phyloP scores from a whole-genome alignment of 2,113 vertebrate species.

The Chloebia gouldiae region DNA sequence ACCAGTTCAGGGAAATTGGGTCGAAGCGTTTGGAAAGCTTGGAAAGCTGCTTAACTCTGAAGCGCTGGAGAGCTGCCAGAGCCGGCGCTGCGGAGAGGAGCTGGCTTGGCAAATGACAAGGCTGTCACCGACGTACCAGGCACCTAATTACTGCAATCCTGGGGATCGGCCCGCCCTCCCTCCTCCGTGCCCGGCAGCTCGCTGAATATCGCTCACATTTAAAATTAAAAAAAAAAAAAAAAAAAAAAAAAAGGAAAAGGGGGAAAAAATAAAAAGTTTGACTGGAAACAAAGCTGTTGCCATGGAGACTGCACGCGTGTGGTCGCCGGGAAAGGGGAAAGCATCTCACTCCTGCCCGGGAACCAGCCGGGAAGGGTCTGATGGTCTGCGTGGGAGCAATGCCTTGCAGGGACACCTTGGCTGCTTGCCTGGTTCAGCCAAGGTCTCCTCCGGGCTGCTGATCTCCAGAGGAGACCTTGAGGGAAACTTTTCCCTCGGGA shows the following conservation, averaged over 20 bases:
- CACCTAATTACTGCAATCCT: conserved; percentile 34
- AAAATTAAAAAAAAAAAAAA: neutral
- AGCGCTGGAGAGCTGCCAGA: conserved; percentile 7
- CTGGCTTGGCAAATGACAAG: conserved; percentile 31
- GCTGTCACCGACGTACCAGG: neutral
- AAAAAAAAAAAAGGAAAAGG: neutral
- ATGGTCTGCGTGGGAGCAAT: neutral
- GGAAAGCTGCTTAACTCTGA: conserved; percentile 40
- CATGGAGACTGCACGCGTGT: neutral
- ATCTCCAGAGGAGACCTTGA: neutral
- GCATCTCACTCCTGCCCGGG: neutral
- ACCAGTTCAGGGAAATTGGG: conserved; percentile 14
- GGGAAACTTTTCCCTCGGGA: neutral
- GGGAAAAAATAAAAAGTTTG: neutral
- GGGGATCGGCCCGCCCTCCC: conserved; percentile 8
- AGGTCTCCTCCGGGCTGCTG: neutral
- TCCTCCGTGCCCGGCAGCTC: conserved; percentile 15
- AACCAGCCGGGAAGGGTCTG: neutral
- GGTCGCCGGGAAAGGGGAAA: neutral
- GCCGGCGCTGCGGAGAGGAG: neutral
- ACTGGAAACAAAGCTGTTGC: conserved; percentile 29
- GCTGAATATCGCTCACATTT: neutral
- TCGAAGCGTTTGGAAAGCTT: conserved; percentile 31
- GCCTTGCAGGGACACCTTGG: neutral
- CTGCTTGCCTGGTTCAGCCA: accelerated